These are phyloP conservation scores for Camponotus fellah DNA, from an alignment of 2,888 invertebrate genomes.

Conservation along the genomic window DNA sequence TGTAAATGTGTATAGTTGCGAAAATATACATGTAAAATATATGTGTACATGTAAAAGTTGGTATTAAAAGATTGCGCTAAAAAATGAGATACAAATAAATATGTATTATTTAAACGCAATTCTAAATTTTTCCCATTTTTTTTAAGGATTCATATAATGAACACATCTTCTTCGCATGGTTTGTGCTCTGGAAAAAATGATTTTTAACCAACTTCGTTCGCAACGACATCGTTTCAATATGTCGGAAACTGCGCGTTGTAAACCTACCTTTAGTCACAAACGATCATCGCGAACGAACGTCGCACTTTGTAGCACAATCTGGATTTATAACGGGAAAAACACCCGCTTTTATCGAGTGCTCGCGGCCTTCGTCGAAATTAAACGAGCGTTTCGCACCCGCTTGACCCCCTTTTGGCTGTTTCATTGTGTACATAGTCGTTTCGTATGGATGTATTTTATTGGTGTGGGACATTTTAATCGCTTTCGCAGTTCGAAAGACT, in stretches of 20 bases:
- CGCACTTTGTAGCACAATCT: conserved; percentile 66
- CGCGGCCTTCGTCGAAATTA: conserved; percentile 73
- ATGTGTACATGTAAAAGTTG: neutral
- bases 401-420: conserved; percentile 59
- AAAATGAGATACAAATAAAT: neutral
- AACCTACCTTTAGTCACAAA: conserved; percentile 40
- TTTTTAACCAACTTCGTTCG: conserved; percentile 1
- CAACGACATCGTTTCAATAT: conserved; percentile 26
- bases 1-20: too few relatives aligned
- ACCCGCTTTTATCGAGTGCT: conserved; percentile 62
- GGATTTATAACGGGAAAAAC: conserved; percentile 71
- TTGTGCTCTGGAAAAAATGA: neutral
- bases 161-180: neutral
- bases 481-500: conserved; percentile 44
- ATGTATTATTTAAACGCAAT: neutral
- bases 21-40: neutral
- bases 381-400: conserved; percentile 64
- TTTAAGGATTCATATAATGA: neutral
- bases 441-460: conserved; percentile 28
- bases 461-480: conserved; percentile 70
- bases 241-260: conserved; percentile 24
- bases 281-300: conserved; percentile 21
- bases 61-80: neutral
- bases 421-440: conserved; percentile 31
- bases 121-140: conserved; percentile 10